phyloP scores from a whole-genome alignment of 2,797 vertebrate species.

The Nannoperca australis region DNA sequence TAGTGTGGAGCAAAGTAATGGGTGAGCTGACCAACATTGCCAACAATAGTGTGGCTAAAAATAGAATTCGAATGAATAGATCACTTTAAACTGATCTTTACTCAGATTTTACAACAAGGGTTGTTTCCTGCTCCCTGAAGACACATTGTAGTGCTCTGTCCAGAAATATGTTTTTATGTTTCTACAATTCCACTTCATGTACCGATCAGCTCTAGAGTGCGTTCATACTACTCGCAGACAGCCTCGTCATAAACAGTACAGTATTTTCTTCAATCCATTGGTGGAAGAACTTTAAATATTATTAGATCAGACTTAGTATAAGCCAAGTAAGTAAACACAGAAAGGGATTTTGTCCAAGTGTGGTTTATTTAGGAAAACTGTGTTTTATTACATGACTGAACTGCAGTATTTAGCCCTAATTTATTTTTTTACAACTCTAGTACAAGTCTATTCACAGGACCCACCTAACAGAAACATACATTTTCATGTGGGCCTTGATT shows the following conservation, averaged over 20 bases:
- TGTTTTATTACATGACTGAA: conserved; percentile 88
- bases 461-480: conserved; percentile 79
- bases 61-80: no score
- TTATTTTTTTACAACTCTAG: conserved; percentile 80
- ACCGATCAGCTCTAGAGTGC: background rate
- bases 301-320: background rate
- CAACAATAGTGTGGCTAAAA: background rate
- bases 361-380: conserved; percentile 88
- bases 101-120: background rate
- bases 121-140: background rate
- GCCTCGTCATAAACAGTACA: background rate
- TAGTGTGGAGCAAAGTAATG: background rate
- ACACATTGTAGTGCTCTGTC: background rate
- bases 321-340: conserved; percentile 13
- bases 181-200: background rate
- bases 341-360: conserved; percentile 70
- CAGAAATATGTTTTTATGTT: background rate
- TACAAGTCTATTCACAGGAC: conserved; percentile 88
- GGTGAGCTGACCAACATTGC: background rate
- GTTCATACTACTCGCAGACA: background rate
- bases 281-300: background rate
- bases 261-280: background rate
- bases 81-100: background rate
- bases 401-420: conserved; percentile 87
- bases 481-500: conserved; percentile 79